Percentiles rank a stretch among this genome's conserved stretches.
These are phyloP conservation scores for Syrrhaptes paradoxus DNA, from an alignment of 2,113 vertebrate genomes.

Conservation along the genomic window DNA sequence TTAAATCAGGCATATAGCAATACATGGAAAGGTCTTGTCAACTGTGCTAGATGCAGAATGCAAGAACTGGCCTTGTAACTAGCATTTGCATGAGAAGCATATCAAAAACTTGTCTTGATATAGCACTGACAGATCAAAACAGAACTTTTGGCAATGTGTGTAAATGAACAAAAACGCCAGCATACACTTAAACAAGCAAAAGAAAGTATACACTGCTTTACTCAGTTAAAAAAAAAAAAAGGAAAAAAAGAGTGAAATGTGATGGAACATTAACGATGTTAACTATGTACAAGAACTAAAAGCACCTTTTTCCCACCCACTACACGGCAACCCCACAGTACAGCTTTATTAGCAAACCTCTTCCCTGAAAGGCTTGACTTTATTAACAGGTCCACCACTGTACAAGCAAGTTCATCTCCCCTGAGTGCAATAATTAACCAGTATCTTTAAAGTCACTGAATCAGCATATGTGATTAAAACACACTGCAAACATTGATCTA, in stretches of 20 bases:
- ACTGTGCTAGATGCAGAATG: background rate
- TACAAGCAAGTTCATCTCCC: background rate
- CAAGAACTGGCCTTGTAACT: background rate
- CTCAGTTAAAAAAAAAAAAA: background rate
- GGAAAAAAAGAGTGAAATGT: background rate
- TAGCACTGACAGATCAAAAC: constrained; percentile 4
- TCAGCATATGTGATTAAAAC: background rate
- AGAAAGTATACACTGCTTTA: background rate
- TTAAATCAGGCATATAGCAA: background rate
- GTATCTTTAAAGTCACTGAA: background rate
- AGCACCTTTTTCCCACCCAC: background rate
- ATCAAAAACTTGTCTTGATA: constrained; percentile 11
- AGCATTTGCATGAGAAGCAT: background rate
- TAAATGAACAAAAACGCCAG: background rate
- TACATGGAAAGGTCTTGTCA: background rate
- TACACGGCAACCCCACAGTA: background rate
- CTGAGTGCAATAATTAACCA: background rate
- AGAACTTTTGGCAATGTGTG: constrained; percentile 5
- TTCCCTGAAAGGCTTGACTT: background rate
- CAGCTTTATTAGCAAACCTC: background rate
- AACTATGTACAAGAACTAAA: background rate
- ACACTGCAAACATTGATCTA: background rate
- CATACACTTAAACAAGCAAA: background rate
- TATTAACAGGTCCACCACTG: background rate
- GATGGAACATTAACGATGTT: background rate